Base-by-base conservation (phyloP, 2,797 vertebrate genomes). In the Phataginus tricuspis region DNA sequence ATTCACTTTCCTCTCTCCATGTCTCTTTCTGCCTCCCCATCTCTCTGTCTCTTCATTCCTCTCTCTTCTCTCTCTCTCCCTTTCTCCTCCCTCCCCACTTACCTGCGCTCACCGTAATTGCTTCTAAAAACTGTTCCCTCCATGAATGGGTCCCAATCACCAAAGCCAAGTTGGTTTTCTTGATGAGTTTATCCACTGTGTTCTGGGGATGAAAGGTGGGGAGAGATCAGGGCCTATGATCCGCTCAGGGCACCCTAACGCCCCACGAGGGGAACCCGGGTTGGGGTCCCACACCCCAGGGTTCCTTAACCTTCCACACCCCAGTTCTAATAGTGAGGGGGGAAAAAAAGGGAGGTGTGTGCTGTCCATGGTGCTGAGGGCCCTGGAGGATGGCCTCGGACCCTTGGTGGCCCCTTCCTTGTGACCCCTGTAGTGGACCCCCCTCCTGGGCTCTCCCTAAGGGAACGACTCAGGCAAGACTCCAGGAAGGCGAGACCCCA, bases 21-120 rank as follows among this genome's bases (percentile, higher is more conserved):
- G 31, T 61, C 39, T 79, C 72, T 23, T 9, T 15, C 27, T 31
- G 14, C 34, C 21, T 31, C 16, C 21, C 42, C 57, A 9, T 64
- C 6, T 53, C 64, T 77, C 18, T 49, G 7, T 49, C 51, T 29
- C 64, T 27, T n/a, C 64, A 0, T 31, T 16, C n/a, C 15, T 12
- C 37, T 61, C 39, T 18, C 39, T 53, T 25, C 39, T 6, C 51
- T 72, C 27, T 25, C 74, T 27, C n/a, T 37, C 61, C 6, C 59
- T 72, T 39, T 71, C 37, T 55, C 64, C 57, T 85, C 72, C 91
- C 92, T 63, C 53, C 51, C 92, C 85, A 95, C 97, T 98, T 98
- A 99, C 99, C 99, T 98, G 99, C 99, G 90, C 99, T 99, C 98
- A 99, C 99, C 16, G 99, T 99, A 90, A 99, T 98, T 0, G 99